These are phyloP conservation scores for Acipenser transmontanus DNA, from an alignment of 2,797 vertebrate species.

Conservation along the genomic window DNA sequence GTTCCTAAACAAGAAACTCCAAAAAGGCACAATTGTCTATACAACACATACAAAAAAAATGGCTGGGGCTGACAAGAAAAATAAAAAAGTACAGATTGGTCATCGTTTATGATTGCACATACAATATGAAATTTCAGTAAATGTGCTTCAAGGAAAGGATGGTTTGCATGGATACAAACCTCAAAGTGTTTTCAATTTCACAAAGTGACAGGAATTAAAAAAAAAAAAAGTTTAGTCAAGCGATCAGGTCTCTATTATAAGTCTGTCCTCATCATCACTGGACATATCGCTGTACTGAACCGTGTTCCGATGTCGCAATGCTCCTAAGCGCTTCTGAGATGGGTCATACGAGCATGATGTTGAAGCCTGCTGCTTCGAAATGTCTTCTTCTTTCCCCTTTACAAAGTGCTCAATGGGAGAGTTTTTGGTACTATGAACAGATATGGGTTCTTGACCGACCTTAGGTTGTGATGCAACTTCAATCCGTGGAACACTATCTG, in stretches of 20 bases:
- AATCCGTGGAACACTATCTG: slow-evolving; percentile 15
- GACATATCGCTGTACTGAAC: slow-evolving; percentile 81
- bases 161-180: slow-evolving; percentile 71
- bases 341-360: slow-evolving; percentile 27
- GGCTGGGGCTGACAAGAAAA: slow-evolving; percentile 73
- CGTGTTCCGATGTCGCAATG: slow-evolving; percentile 52
- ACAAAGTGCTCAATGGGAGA: slow-evolving; percentile 25
- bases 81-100: slow-evolving; percentile 77
- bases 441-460: slow-evolving; percentile 27
- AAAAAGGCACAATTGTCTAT: slow-evolving; percentile 98
- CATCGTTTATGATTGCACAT: slow-evolving; percentile 94
- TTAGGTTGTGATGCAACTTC: slow-evolving; percentile 25
- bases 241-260: slow-evolving; percentile 89
- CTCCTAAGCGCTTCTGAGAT: slow-evolving; percentile 34
- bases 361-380: slow-evolving; percentile 21
- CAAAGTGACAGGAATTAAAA: slow-evolving; percentile 68
- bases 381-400: slow-evolving; percentile 17
- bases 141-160: slow-evolving; percentile 87
- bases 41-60: slow-evolving; percentile 98
- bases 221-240: slow-evolving; percentile 39
- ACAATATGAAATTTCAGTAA: slow-evolving; percentile 86
- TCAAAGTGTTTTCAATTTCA: slow-evolving; percentile 77
- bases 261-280: slow-evolving; percentile 91
- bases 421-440: slow-evolving; percentile 22
- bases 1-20: slow-evolving; percentile 88